Evolutionary conservation across 1,140 invertebrate genomes (phyloP), one percentile per base, ranked within the genome.

Genomic region (Papilio xuthus): DNA sequence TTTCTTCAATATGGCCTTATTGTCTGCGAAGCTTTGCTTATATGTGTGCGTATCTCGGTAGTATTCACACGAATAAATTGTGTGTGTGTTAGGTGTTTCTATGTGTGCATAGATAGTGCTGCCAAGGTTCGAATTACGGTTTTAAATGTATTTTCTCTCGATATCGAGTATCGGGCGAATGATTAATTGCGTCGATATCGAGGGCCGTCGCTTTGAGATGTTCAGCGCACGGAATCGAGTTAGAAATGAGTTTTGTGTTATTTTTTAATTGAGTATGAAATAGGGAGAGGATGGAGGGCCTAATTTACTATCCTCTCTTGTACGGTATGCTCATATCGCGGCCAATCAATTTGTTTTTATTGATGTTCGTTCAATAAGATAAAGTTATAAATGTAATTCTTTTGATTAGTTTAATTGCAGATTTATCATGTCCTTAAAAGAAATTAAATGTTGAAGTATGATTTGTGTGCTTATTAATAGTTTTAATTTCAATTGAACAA

Each of bases 101-200:
- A 13, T 76, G 75, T 75, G 63, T 76, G 79, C 15, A 67, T 77
- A 26, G 23, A 41, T 63, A 77, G 78, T 67, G 76, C 77, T 79
- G 80, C 80, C 82, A 82, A 82, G 82, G 80, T 72, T 80, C 69
- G 72, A 81, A 79, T 84, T 79, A 78, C 78, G 79, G 75, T 81
- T 67, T 82, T 80, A 80, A 70, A 76, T 71, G 44, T 79, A 74
- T 73, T 81, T 75, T 70, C 53, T 47, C 28, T n/a, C 78, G 70
- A 81, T 84, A 82, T 80, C 82, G 79, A 81, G 56, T 79, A 74
- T 79, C 77, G 41, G 75, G 42, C 71, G 44, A 78, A 79, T 83
- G 80, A 85, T 83, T 84, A 53, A 76, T 76, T 56, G 74, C 70
- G 78, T 82, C 78, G 53, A 20, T 53, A 47, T 78, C 53, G 74